Base-by-base conservation (phyloP, 2,888 invertebrate species). In the Imbricaverruca yamaguchii region DNA sequence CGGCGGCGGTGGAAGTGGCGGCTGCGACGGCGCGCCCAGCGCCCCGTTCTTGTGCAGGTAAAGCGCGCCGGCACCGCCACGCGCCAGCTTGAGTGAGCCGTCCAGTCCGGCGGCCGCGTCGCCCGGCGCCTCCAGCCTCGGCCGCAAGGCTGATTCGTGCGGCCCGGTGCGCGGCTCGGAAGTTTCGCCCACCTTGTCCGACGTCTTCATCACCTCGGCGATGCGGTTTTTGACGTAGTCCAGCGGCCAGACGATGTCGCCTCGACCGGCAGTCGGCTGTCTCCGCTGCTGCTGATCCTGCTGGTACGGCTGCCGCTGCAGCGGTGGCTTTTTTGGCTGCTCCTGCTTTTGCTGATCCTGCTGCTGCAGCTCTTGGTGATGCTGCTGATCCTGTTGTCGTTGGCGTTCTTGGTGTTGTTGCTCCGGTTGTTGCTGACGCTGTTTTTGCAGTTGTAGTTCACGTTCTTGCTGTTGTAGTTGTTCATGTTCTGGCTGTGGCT, bases 201-300 rank as follows among this genome's bases (percentile, higher is more conserved):
- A 82, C 18, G 82, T 82, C 39, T 83, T 77, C 83, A 83, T 83
- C 18, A 82, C 83, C 65, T 83, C 82, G 21, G 82, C 83, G 67
- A 83, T 83, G 65, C 82, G 82, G 57, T 81, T 80, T 11, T 80
- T 80, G 10, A 83, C 82, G 61, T 83, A 83, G 57, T 83, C 83
- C 53, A 78, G 78, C 57, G 78, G 78, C 78, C 23, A 74, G 12
- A 23, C 56, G 11, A 74, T 6, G 23, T 15, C 78, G 39, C 9
- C 59, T 11, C 59, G 59, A 15, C 59, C 69, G 69, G 39, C 15
- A 7, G 39, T 15, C 74, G 39, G 53, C 74, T 6, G 74, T 1
- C 18, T 23, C n/a, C n/a, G 67, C 12, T 25, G 67, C 67, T 67
- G 67, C 67, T 67, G 67, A 39, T 39, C 39, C 39, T 39, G 39